phyloP scores from a whole-genome alignment of 2,888 invertebrate species.

The Muscina levida region DNA sequence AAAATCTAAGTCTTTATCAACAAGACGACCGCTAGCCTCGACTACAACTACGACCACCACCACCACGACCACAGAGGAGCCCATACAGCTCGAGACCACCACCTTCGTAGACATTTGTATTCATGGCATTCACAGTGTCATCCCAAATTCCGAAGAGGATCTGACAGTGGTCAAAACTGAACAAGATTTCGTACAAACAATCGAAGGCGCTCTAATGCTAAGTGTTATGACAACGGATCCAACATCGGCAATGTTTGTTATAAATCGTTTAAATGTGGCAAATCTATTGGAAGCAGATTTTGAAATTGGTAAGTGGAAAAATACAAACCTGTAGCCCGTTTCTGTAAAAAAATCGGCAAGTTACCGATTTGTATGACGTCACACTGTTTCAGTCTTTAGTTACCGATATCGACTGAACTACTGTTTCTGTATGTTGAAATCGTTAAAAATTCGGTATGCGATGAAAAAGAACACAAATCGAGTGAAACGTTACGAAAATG shows the following conservation, averaged over 20 bases:
- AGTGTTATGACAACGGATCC: slow-evolving; percentile 78
- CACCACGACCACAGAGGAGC: slow-evolving; percentile 37
- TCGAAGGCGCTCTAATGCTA: slow-evolving; percentile 77
- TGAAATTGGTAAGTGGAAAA: slow-evolving; percentile 74
- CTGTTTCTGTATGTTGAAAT: no score
- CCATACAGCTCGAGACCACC: slow-evolving; percentile 63
- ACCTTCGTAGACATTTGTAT: slow-evolving; percentile 75
- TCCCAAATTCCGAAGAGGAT: slow-evolving; percentile 67
- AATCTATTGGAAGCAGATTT: slow-evolving; percentile 77
- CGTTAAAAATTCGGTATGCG: no score
- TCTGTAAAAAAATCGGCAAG: no score
- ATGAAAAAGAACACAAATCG: no score
- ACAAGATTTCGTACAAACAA: slow-evolving; percentile 74
- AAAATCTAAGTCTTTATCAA: slow-evolving; percentile 54
- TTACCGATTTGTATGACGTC: no score
- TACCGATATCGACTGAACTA: no score
- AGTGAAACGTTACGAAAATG: no score
- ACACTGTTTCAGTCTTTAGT: no score
- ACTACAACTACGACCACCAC: slow-evolving; percentile 33
- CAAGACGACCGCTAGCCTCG: slow-evolving; percentile 28
- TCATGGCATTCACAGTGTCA: slow-evolving; percentile 73
- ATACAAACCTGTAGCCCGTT: no score
- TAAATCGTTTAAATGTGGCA: slow-evolving; percentile 78
- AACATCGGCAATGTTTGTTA: slow-evolving; percentile 76
- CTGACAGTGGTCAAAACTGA: slow-evolving; percentile 69